A percentile compares a stretch with the other conserved stretches of the same genome.
phyloP scores from a whole-genome alignment of 2,797 vertebrate genomes.

The Lates japonicus region DNA sequence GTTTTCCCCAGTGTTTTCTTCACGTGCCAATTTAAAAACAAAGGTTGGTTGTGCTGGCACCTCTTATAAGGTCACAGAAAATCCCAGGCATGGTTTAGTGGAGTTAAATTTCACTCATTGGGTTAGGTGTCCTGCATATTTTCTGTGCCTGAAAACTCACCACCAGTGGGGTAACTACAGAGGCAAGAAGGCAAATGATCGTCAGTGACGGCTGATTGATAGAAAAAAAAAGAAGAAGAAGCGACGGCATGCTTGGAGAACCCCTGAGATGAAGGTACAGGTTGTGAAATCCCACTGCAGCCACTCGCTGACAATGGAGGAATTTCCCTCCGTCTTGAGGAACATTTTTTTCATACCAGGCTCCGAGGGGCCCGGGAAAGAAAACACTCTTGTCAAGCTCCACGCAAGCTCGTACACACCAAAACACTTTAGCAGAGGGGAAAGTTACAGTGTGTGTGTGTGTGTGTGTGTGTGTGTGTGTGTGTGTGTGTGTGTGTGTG shows the following conservation, averaged over 20 bases:
- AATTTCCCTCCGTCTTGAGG: conserved; percentile 79
- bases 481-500: neutral
- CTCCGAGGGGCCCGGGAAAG: conserved; percentile 68
- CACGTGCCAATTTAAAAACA: neutral
- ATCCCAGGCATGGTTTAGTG: neutral
- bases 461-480: conserved; percentile 6
- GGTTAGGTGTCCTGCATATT: neutral
- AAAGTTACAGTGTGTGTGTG: conserved; percentile 51
- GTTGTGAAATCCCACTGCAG: conserved; percentile 69
- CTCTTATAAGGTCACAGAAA: conserved; percentile 26
- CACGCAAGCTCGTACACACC: conserved; percentile 58
- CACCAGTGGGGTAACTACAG: conserved; percentile 17
- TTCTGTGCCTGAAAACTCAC: conserved; percentile 30
- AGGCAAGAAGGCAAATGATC: conserved; percentile 1
- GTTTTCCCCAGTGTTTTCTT: neutral
- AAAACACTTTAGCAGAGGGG: conserved; percentile 49
- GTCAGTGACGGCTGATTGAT: conserved; percentile 51
- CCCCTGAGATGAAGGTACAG: conserved; percentile 47
- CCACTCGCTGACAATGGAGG: conserved; percentile 70
- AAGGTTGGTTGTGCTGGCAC: neutral
- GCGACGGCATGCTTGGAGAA: conserved; percentile 46
- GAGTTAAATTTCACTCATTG: conserved; percentile 30
- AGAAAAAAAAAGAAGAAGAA: conserved; percentile 5
- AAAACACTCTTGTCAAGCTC: conserved; percentile 64
- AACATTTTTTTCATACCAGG: conserved; percentile 80